Base-by-base conservation (phyloP, 2,888 invertebrate species). In the Ctenicera cuprea region DNA sequence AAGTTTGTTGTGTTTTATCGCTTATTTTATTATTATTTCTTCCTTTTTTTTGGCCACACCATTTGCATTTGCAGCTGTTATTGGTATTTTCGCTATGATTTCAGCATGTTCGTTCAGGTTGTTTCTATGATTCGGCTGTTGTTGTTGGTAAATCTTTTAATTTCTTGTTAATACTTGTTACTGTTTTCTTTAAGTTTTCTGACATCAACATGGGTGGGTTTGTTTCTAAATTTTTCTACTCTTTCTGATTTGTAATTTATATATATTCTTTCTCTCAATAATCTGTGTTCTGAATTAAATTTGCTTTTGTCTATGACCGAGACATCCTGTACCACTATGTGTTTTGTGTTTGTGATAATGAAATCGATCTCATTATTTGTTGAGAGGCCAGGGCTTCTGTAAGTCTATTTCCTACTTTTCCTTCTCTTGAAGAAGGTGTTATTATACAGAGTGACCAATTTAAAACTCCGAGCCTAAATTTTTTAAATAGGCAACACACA, bases 241-340 rank as follows among this genome's bases (percentile, higher is more conserved):
- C 11, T 2, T 41, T n/a, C n/a, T 41, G 7, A 12, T 12, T 12
- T 41, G 3, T 41, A 41, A 3, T n/a, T 41, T 41, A 41, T 41
- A 41, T 41, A n/a, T 41, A 41, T 11, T 12, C 7, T 41, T 41
- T 2, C 2, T 41, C 12, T 11, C n/a, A 11, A 41, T 41, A 41
- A 41, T 41, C 11, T 3, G 41, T 41, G n/a, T 2, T 11, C n/a
- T n/a, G 41, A 41, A 41, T 41, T 41, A 41, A 11, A 41, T n/a
- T n/a, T n/a, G n/a, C n/a, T 41, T 41, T 41, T 41, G 7, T 11
- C 3, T 11, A 11, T 11, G 7, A 41, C 41, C 41, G 41, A 41
- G 41, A 41, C 11, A 41, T 41, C n/a, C 41, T 41, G 41, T 41
- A n/a, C n/a, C n/a, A 41, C 41, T 41, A 41, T 41, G 41, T 41